Evolutionary conservation across 2,113 vertebrate genomes (phyloP).

Genomic region (Pseudopodoces humilis): DNA sequence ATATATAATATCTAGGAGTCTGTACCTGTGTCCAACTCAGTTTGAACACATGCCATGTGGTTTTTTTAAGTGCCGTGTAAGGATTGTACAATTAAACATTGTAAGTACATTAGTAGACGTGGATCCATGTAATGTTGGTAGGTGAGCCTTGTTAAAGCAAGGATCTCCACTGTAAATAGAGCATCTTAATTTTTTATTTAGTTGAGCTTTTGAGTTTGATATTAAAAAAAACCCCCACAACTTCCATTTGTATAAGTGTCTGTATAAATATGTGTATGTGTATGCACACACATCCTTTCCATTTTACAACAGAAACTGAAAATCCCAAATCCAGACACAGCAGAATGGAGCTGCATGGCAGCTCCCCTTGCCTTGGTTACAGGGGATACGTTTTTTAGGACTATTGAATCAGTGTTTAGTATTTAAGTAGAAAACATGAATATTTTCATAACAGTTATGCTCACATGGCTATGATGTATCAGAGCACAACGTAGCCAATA

Average conservation of each 20-base stretch:
- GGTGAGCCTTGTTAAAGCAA: neutral
- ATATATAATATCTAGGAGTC: neutral
- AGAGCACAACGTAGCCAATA: neutral
- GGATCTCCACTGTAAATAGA: neutral
- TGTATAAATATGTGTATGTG: neutral
- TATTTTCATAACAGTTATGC: neutral
- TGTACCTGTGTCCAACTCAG: neutral
- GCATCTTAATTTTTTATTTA: neutral
- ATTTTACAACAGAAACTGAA: neutral
- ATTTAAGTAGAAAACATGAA: neutral
- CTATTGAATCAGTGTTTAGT: neutral
- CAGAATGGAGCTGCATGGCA: neutral
- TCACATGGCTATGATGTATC: neutral
- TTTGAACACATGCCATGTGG: neutral
- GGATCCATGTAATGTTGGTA: neutral
- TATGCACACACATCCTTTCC: neutral
- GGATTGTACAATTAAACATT: neutral
- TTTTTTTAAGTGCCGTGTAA: neutral
- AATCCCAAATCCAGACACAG: neutral
- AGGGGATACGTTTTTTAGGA: neutral
- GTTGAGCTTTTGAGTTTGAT: neutral
- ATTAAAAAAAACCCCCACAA: rapidly evolving
- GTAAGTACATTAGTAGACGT: neutral
- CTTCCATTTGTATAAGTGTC: neutral
- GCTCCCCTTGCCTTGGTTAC: neutral